Percentiles rank a stretch among this genome's conserved stretches.
These are phyloP conservation scores for Mormyrus iriodes DNA, from an alignment of 2,113 vertebrate species.

Conservation along the genomic window DNA sequence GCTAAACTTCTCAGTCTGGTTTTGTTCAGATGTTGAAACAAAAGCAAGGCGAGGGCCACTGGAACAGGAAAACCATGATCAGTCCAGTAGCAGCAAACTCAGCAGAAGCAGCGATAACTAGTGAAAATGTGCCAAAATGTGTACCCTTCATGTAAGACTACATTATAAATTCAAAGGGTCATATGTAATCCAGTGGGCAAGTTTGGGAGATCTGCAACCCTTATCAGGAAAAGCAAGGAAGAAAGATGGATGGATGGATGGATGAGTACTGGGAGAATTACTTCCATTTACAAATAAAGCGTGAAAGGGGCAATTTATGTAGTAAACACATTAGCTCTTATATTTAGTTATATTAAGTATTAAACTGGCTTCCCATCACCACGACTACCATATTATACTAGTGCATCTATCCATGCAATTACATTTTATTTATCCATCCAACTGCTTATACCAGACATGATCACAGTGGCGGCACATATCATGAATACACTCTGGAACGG, in stretches of 20 bases:
- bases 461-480: neutral
- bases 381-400: neutral
- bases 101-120: neutral
- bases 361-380: neutral
- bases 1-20: slow-evolving; percentile 6
- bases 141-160: neutral
- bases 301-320: neutral
- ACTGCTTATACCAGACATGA: neutral
- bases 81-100: neutral
- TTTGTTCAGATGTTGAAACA: neutral
- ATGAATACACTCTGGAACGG: neutral
- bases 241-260: neutral
- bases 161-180: neutral
- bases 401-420: neutral
- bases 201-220: neutral
- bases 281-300: neutral
- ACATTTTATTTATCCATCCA: neutral
- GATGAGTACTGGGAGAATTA: neutral
- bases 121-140: neutral
- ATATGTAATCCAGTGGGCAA: neutral
- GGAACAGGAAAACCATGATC: neutral
- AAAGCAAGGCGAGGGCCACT: slow-evolving; percentile 2
- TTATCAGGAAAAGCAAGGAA: neutral
- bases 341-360: neutral
- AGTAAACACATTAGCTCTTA: neutral